phyloP scores from a whole-genome alignment of 64 coral and sea anemone species.

The Exaiptasia diaphana region DNA sequence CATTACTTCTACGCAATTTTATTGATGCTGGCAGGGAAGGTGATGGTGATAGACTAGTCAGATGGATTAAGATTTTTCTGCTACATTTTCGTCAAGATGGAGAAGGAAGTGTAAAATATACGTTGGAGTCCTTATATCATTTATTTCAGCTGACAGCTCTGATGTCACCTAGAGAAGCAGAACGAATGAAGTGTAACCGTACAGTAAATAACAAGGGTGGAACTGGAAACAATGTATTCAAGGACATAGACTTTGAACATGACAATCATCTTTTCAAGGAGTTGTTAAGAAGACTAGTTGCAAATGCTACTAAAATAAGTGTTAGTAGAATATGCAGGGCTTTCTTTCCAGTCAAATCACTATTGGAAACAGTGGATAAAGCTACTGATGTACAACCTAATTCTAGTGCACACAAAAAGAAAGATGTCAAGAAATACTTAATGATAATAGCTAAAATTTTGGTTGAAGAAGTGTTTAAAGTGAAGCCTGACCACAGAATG shows the following conservation, averaged over 20 bases:
- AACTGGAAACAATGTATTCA: slow-evolving; percentile 13
- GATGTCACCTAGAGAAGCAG: neutral
- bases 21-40: slow-evolving; percentile 38
- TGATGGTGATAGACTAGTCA: neutral
- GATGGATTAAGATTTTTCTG: neutral
- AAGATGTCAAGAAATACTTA: slow-evolving; percentile 21
- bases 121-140: slow-evolving; percentile 32
- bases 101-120: slow-evolving; percentile 70
- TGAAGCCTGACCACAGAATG: neutral
- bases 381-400: slow-evolving; percentile 9
- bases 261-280: slow-evolving; percentile 39
- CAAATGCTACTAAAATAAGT: neutral
- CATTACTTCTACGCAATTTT: slow-evolving; percentile 14
- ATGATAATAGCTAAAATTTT: slow-evolving; percentile 24
- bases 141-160: neutral
- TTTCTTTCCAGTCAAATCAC: neutral
- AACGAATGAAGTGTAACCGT: slow-evolving; percentile 20
- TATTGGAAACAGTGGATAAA: neutral
- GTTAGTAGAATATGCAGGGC: slow-evolving; percentile 23
- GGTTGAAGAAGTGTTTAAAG: neutral
- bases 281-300: slow-evolving; percentile 16
- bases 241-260: neutral
- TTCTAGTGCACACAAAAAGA: neutral
- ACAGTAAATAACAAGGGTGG: slow-evolving; percentile 30
- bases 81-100: slow-evolving; percentile 63